Evolutionary conservation across 2,113 vertebrate genomes (phyloP).

Genomic region (Eulacestoma nigropectus): DNA sequence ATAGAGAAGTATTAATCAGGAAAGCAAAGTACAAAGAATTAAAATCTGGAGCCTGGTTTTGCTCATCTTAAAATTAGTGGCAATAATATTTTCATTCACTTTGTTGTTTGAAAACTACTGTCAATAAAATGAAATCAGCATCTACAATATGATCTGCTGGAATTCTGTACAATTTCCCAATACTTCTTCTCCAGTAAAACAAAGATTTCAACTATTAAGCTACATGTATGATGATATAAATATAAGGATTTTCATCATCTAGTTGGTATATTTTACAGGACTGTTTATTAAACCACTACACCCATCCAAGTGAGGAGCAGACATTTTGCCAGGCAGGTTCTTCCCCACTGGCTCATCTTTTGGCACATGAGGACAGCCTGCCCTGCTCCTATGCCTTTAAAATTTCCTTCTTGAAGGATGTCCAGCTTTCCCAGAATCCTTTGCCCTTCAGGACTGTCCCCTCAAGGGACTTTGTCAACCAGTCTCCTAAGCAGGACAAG

Average conservation of each 20-base stretch:
- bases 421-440: neutral
- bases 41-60: constrained; percentile 13
- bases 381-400: neutral
- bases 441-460: neutral
- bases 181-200: neutral
- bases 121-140: neutral
- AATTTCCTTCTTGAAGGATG: neutral
- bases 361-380: neutral
- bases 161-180: neutral
- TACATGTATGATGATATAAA: neutral
- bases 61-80: neutral
- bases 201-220: neutral
- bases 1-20: constrained; percentile 20
- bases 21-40: constrained; percentile 1
- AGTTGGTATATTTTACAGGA: neutral
- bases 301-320: neutral
- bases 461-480: neutral
- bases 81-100: neutral
- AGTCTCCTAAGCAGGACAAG: neutral
- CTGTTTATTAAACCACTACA: neutral
- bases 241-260: neutral
- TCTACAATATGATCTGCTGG: neutral
- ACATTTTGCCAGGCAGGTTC: neutral
- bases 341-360: neutral
- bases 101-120: neutral